These are phyloP conservation scores for Ploceus nigricollis DNA, from an alignment of 2,113 vertebrate genomes.

Conservation along the genomic window DNA sequence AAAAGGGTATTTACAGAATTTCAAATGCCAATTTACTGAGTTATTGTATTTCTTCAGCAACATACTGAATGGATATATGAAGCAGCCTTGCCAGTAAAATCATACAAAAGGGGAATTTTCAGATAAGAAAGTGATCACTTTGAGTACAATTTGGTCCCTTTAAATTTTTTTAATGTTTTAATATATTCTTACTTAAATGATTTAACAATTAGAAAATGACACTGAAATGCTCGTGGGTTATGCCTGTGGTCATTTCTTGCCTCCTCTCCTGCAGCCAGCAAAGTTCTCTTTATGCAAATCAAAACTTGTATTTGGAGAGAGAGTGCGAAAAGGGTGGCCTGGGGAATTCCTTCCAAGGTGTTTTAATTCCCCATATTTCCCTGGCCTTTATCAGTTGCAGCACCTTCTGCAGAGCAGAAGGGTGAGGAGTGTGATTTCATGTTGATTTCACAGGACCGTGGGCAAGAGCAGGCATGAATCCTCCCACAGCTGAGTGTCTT, in stretches of 20 bases:
- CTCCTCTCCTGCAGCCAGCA: not conserved
- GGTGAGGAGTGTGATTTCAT: not conserved
- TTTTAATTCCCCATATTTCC: not conserved
- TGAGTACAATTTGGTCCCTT: not conserved
- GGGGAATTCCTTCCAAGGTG: not conserved
- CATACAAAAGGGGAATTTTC: not conserved
- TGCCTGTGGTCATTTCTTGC: not conserved
- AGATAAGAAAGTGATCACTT: not conserved
- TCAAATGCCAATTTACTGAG: not conserved
- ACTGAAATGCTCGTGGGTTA: fast-evolving
- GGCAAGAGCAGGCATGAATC: not conserved
- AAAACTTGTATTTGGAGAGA: not conserved
- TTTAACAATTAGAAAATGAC: not conserved
- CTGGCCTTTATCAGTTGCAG: not conserved
- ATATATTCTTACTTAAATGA: not conserved
- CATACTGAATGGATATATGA: not conserved
- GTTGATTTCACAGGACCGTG: not conserved
- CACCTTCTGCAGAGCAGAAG: not conserved
- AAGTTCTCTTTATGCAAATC: not conserved
- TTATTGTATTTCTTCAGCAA: not conserved
- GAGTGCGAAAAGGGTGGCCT: not conserved
- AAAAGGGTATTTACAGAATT: not conserved
- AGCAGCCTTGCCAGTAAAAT: not conserved
- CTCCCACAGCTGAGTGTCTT: not conserved
- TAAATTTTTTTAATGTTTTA: not conserved